Evolutionary conservation across 1,140 invertebrate genomes (phyloP), one percentile per base, ranked within the genome.

Genomic region (Rhagoletis pomonella): DNA sequence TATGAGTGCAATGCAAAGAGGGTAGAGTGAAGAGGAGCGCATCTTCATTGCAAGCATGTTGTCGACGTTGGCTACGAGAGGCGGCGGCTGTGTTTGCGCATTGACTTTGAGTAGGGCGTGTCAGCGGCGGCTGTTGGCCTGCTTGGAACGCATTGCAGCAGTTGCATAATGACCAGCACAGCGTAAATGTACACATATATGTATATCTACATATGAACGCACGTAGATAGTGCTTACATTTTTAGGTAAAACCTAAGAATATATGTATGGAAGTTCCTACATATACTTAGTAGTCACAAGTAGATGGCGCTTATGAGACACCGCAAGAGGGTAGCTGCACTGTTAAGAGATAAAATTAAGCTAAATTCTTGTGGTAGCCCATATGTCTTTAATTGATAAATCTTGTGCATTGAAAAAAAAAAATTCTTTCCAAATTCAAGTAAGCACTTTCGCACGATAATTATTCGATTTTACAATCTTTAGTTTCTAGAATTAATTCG

Each of bases 61-160:
- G 4, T 77, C 47, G 64, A 50, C 58, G 87, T 17, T 19, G 86
- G 85, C 69, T 42, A n/a, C 73, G 62, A 12, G 62, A 12, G 86
- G 84, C 69, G 69, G 85, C 87, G 85, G 87, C 87, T 87, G 84
- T 91, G 90, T 91, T 90, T 91, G 90, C 90, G 89, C 88, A 90
- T 88, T 89, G 90, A 89, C 89, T 81, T 81, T 81, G 73, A 55
- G 73, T 42, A 81, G 73, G 50, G 73, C 73, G 73, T 81, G 73
- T 81, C 55, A 50, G 47, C 55, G 12, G 39, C 69, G 19, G 4
- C 29, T 50, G 47, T 50, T n/a, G 9, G 47, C 44, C 42, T 81
- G 73, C 73, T 19, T 19, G 67, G 10, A 81, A 58, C 73, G n/a
- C 47, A 81, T 29, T 81, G 73, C 73, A 58, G 44, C 17, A 81